Base-by-base conservation (phyloP, 2,797 vertebrate species). In the Oreonectes daqikongensis region DNA sequence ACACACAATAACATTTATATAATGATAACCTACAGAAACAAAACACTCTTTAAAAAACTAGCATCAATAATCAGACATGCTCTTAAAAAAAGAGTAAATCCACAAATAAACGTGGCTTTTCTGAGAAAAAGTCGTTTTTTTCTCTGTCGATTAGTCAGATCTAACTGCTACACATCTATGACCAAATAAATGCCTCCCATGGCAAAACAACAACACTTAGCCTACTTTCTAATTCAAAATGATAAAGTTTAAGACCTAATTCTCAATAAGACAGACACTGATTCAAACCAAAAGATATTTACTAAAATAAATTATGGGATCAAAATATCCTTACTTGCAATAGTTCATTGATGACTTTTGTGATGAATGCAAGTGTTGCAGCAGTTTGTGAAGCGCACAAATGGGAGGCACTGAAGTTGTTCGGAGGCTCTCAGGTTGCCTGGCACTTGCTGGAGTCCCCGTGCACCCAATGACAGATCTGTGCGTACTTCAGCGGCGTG, bases 391-490 rank as follows among this genome's bases (percentile, higher is more conserved):
- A 24, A 46, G 26, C 9, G 44, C 64, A 74, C 60, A 79, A 80
- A 69, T 69, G 60, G 57, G 77, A 85, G 79, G 77, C 74, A 84
- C 72, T 85, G 73, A 69, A 71, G 63, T 83, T 30, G 72, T 79
- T 78, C 71, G 77, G 72, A 72, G 55, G 63, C 44, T 30, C 72
- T 94, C 87, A 98, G 81, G 93, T 93, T 15, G 84, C 90, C 4
- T 88, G 84, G 75, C 97, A 99, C 74, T 87, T 84, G 53, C 90
- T 93, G 0, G 93, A 93, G 46, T 96, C 93, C 4, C 96, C 96
- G 0, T 96, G 94, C 85, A 99, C 90, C 97, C 97, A 99, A 88
- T 93, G 92, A 86, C 97, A 99, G 87, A 99, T 97, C 90, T 99
- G 97, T 57, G 97, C 96, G 0, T 94, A 98, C 87, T 99, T 99